Percentiles rank a stretch among this genome's conserved stretches.
Conservation (phyloP, 2,113 vertebrate species). For the Clupea harengus region DNA sequence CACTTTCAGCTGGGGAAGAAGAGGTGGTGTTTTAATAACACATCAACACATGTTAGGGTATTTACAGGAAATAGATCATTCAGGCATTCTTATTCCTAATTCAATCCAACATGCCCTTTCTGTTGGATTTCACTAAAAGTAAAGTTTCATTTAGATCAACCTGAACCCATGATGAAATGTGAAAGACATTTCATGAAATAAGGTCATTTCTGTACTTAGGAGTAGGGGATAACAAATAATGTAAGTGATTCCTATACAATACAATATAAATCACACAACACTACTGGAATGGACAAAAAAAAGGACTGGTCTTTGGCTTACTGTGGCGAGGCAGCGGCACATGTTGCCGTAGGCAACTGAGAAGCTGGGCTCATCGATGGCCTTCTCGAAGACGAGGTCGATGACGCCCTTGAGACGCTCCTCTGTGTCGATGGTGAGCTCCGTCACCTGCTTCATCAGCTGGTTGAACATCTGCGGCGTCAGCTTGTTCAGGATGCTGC, state of each 20-base stretch:
- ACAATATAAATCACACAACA: no score
- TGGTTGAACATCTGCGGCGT: conserved; percentile 98
- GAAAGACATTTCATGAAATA: no score
- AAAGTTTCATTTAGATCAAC: background rate
- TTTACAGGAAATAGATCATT: background rate
- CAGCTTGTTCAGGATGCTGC: conserved; percentile 97
- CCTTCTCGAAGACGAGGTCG: conserved; percentile 97
- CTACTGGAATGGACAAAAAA: background rate
- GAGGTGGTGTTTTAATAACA: background rate
- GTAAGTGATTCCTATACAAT: no score
- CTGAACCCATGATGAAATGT: background rate
- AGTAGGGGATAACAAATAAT: no score
- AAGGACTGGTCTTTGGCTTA: conserved; percentile 43
- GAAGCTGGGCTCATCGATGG: conserved; percentile 94
- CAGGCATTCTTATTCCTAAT: background rate
- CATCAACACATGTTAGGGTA: background rate
- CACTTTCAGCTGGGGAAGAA: conserved; percentile 76
- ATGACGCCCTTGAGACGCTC: conserved; percentile 97
- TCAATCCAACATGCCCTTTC: background rate
- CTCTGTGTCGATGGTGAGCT: conserved; percentile 94
- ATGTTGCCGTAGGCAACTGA: conserved; percentile 97
- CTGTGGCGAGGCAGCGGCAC: conserved; percentile 93
- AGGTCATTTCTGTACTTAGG: no score
- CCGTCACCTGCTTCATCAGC: conserved; percentile 96
- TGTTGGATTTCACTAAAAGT: background rate